phyloP scores from a whole-genome alignment of 2,797 vertebrate species.

The Pipistrellus nathusii region DNA sequence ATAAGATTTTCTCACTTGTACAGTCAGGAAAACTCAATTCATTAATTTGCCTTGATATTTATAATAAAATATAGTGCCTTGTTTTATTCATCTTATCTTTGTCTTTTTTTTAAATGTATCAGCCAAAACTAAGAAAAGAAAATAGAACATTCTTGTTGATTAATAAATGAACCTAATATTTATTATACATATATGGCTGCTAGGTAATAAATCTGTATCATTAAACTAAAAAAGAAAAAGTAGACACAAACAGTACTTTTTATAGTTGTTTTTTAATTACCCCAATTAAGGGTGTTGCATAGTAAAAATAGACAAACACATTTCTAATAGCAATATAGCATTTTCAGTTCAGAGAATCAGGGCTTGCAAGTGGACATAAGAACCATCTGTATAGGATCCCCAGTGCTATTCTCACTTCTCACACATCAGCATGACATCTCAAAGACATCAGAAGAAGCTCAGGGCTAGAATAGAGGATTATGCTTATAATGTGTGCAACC shows the following conservation, averaged over 20 bases:
- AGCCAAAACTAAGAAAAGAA: background rate
- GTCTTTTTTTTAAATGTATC: background rate
- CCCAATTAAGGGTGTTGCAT: background rate
- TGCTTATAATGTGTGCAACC: constrained; percentile 60
- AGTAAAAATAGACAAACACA: background rate
- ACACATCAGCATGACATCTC: background rate
- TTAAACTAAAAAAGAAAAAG: background rate
- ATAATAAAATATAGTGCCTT: background rate
- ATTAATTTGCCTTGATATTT: background rate
- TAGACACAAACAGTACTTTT: background rate
- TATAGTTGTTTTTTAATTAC: constrained; percentile 2
- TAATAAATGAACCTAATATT: background rate
- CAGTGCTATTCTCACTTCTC: background rate
- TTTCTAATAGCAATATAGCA: background rate
- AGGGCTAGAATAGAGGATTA: constrained; percentile 57
- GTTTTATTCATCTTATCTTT: background rate
- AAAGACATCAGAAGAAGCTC: constrained; percentile 58
- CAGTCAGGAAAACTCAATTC: background rate
- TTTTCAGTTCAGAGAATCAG: background rate
- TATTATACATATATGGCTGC: background rate
- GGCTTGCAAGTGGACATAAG: background rate
- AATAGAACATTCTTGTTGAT: background rate
- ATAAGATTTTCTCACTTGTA: background rate
- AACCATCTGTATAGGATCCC: background rate
- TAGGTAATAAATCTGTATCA: background rate